Evolutionary conservation across 2,113 vertebrate species (phyloP), one percentile per base, ranked within the genome.

Genomic region (Dermatemys mawii): DNA sequence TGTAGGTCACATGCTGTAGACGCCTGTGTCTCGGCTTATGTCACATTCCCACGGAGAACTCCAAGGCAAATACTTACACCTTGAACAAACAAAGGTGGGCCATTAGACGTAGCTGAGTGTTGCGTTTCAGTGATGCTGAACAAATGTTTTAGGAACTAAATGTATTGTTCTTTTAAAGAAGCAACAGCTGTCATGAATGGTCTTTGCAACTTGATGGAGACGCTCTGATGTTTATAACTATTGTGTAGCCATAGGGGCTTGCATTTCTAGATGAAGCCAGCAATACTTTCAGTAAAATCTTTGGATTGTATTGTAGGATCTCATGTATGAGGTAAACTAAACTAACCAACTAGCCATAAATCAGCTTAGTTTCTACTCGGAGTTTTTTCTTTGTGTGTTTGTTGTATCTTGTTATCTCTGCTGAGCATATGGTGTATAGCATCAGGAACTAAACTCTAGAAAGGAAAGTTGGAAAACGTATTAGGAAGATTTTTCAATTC

Each of bases 11-110:
- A 50, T 96, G 90, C 44, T 94, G 38, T 14, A 80, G 49, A 83
- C 50, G 78, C 89, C 27, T 92, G 84, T 92, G 67, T 95, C 85
- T 94, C 2, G 12, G 82, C 95, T 98, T 97, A 97, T 98, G 98
- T 94, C 87, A 93, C 4, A 50, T 98, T 98, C 97, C 97, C 98
- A 98, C 88, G 35, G 97, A 95, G 96, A 97, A 98, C 97, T 93
- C 88, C 95, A 95, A 96, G 95, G 95, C 95, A 97, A 97, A 97
- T 87, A 96, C 89, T 93, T 95, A 97, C 98, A 97, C 97, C 97
- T 97, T 98, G 90, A 82, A 91, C 97, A 98, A 99, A 99, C 97
- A 98, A 89, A 96, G 9, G 32, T 53, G 94, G 96, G 97, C 97
- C 97, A 94, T 89, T 84, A 82, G 67, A 92, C 67, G 87, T 84